Conservation (phyloP, 2,113 vertebrate genomes). For the Phalacrocorax aristotelis region DNA sequence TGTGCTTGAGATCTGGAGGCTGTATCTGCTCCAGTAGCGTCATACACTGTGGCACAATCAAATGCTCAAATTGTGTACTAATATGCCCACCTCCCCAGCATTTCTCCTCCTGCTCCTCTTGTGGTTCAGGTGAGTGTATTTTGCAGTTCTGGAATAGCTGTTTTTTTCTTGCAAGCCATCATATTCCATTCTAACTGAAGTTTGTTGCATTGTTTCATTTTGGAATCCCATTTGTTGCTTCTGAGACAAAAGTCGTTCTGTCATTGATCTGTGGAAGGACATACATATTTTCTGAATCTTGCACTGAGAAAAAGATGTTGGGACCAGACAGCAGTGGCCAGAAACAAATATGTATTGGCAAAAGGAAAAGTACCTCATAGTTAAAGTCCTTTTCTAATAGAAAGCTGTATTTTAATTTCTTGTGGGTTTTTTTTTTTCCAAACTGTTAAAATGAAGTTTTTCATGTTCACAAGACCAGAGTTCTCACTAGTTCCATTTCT, state of each 20-base stretch:
- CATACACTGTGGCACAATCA: background rate
- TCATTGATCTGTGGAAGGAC: background rate
- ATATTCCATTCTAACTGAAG: background rate
- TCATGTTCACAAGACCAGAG: background rate
- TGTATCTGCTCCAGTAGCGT: background rate
- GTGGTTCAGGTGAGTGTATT: background rate
- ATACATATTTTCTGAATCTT: background rate
- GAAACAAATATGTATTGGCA: background rate
- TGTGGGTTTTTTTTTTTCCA: background rate
- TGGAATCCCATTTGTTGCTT: background rate
- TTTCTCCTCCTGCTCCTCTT: background rate
- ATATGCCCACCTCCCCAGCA: no score
- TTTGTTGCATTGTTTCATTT: background rate
- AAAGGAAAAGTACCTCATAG: background rate
- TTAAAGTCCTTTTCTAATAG: background rate
- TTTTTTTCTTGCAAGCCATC: background rate
- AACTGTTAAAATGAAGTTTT: background rate
- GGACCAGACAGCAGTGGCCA: background rate
- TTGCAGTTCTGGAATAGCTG: no score
- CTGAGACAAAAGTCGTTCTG: background rate
- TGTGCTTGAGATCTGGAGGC: background rate
- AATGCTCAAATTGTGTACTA: background rate
- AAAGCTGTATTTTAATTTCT: background rate
- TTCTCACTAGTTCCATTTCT: background rate
- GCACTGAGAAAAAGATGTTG: background rate